Base-by-base conservation (phyloP, 1,140 invertebrate genomes). In the Bombus terrestris region DNA sequence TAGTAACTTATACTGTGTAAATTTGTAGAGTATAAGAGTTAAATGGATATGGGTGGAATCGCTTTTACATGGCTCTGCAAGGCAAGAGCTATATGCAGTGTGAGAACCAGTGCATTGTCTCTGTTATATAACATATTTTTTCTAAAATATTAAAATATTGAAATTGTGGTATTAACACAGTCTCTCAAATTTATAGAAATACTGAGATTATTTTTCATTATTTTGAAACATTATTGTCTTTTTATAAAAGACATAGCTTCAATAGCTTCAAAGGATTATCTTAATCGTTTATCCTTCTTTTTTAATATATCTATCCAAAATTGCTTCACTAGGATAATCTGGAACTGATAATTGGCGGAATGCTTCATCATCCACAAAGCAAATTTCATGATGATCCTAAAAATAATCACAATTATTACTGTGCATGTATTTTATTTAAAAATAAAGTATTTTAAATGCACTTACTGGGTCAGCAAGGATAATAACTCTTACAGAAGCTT, bases 291-390 rank as follows among this genome's bases (percentile, higher is more conserved):
- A 86, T 62, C 71, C 39, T 88, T 98, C 98, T 81, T 97, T 96
- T 87, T 96, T 94, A 71, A 99, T 98, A 84, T 97, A 98, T 93
- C 97, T 97, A 89, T 98, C 96, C 15, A 99, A 95, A n/a, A 98
- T 95, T 68, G 96, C 94, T 90, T 99, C 97, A 74, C 97, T 98
- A 80, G 97, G 96, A 18, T 97, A 96, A 92, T 99, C 99, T 22
- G 98, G 96, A 92, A 98, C 96, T 1, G 99, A 99, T 47, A 99
- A 95, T 93, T 99, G 96, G 47, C 97, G 95, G 95, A 99, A 99
- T 43, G 97, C 98, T 96, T 99, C 98, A 92, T 99, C 98, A 88
- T 99, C 99, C 28, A 99, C 99, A 95, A 99, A 99, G 95, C 99
- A 99, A 86, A 99, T 99, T 96, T 99, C 99, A 96, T 99, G 99